These are phyloP conservation scores for Choloepus didactylus DNA, from an alignment of 2,797 vertebrate genomes.

Conservation along the genomic window DNA sequence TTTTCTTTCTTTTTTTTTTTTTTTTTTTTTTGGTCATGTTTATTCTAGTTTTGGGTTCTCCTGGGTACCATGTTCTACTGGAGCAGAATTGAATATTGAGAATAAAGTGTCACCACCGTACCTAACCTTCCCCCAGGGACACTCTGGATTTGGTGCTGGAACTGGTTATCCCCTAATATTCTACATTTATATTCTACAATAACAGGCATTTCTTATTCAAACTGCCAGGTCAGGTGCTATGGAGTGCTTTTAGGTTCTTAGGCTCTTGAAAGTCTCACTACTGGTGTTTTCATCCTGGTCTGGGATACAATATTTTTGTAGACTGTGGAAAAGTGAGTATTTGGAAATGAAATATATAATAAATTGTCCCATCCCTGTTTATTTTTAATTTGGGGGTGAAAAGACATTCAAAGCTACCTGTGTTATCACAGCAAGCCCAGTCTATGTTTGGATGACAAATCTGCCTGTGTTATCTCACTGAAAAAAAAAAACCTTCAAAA, in stretches of 20 bases:
- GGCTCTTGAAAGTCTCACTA: neutral
- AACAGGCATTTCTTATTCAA: neutral
- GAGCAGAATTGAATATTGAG: constrained; percentile 89
- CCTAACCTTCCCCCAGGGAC: neutral
- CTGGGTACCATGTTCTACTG: constrained; percentile 91
- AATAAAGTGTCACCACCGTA: rapidly evolving
- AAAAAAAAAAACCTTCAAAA: neutral
- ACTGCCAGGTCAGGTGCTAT: neutral
- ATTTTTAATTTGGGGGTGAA: neutral
- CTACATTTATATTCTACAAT: neutral
- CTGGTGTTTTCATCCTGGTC: neutral
- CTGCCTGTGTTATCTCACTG: neutral
- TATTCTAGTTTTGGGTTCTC: constrained; percentile 89
- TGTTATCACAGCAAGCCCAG: neutral
- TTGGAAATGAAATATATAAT: neutral
- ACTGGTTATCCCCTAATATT: neutral
- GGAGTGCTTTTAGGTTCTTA: neutral
- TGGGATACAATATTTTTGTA: neutral
- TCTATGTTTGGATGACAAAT: neutral
- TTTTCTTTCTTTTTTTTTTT: neutral
- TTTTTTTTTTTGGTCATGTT: no score
- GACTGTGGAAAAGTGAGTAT: neutral
- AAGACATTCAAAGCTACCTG: neutral
- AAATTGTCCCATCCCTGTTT: neutral
- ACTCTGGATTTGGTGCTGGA: constrained; percentile 51